Evolutionary conservation across 1,140 invertebrate genomes (phyloP), one percentile per base, ranked within the genome.

Genomic region (Apocrypta bakeri): DNA sequence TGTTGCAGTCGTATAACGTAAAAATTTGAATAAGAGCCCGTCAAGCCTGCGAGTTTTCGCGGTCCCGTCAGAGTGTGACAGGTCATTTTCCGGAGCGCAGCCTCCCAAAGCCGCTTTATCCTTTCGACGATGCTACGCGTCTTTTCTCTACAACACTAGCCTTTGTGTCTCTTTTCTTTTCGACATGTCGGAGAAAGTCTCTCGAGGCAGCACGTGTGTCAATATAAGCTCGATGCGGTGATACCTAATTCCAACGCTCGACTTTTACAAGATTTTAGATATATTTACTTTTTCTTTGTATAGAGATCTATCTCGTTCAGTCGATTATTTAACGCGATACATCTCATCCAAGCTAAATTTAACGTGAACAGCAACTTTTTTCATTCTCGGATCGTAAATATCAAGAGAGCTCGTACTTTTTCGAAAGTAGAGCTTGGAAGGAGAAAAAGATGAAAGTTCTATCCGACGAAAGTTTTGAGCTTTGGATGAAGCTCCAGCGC

Each of bases 21-120:
- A 84, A 74, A 82, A 87, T 87, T 86, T 86, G 80, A 86, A 87
- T 87, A 85, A 87, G 84, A 87, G 69, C 81, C 42, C 31, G 25
- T 27, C 25, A 79, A 69, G 56, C 81, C 73, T 80, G 40, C 40
- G 72, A 27, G n/a, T 74, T 74, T 74, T 74, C 69, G 42, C n/a
- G 17, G 56, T 69, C 14, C 14, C n/a, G 33, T 42, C 88, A 86
- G 87, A 90, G 87, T 90, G 89, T 90, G 89, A 91, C 90, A 90
- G 89, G 88, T 91, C 89, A 91, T 91, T 91, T 90, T 91, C 89
- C 89, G 87, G 89, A 88, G 89, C 88, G 86, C 86, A 88, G 89
- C 90, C 88, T 87, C 29, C 68, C 31, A 27, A 63, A 72, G 69
- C 78, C 85, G 85, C 85, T 87, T 71, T 56, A 87, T 87, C 87